phyloP scores from a whole-genome alignment of 2,797 vertebrate genomes.

The Sebastolobus altivelis region DNA sequence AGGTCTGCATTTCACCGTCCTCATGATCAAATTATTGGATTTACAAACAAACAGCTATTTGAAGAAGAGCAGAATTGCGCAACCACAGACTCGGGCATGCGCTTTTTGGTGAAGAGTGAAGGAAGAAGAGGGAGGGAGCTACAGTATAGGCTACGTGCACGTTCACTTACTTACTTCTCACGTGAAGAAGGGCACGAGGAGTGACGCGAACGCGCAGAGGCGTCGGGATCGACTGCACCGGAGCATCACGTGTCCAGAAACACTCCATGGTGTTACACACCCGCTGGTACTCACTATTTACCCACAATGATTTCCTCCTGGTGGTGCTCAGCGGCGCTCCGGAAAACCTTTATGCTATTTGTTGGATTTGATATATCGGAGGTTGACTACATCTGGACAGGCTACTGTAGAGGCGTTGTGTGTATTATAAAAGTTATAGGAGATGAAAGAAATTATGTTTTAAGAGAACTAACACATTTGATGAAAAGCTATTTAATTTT shows the following conservation, averaged over 20 bases:
- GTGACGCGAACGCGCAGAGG: conserved; percentile 45
- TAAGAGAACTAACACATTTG: background rate
- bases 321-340: background rate
- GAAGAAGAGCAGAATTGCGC: conserved; percentile 15
- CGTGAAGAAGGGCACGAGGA: conserved; percentile 15
- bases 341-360: background rate
- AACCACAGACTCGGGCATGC: background rate
- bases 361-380: background rate
- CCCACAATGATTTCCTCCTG: background rate
- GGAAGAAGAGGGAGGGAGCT: background rate
- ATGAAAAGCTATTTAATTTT: background rate
- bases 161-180: conserved; percentile 35
- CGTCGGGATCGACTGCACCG: conserved; percentile 53
- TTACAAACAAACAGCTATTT: background rate
- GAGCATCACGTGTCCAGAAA: conserved; percentile 60
- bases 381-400: background rate
- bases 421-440: background rate
- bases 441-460: background rate
- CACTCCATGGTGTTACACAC: conserved; percentile 44
- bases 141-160: conserved; percentile 34
- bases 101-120: background rate
- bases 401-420: too few species aligned
- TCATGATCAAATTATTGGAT: background rate
- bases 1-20: background rate
- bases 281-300: conserved; percentile 34